A percentile compares a stretch with the other conserved stretches of the same genome.
phyloP scores from a whole-genome alignment of 2,113 vertebrate genomes.

The Odocoileus hemionus region DNA sequence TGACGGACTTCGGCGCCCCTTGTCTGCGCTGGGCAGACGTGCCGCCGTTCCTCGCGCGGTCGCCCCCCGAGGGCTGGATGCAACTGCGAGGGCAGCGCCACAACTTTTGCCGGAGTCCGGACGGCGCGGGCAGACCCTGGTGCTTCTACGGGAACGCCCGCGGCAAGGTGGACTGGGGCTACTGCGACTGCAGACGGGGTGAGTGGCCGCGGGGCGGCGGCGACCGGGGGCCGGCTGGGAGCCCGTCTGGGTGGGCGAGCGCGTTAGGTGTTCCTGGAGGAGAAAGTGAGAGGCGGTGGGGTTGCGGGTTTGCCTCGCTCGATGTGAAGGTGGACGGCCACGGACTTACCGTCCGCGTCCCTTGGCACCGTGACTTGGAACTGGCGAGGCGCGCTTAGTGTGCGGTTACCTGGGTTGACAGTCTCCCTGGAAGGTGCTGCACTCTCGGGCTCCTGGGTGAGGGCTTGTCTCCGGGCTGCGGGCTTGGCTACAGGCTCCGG shows the following conservation, averaged over 20 bases:
- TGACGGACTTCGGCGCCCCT: constrained; percentile 84
- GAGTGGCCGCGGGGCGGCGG: constrained; percentile 53
- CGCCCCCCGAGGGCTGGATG: constrained; percentile 53
- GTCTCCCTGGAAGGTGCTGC: not conserved
- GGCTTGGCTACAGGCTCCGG: not conserved
- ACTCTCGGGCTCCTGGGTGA: not conserved
- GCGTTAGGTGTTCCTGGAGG: not conserved
- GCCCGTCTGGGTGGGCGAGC: not conserved
- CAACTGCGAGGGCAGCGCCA: constrained; percentile 75
- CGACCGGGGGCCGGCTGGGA: accelerated
- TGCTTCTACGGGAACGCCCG: constrained; percentile 83
- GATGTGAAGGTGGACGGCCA: not conserved
- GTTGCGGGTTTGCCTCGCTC: not conserved
- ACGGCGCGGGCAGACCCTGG: constrained; percentile 86
- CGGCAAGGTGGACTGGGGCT: constrained; percentile 87
- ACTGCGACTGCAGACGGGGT: constrained; percentile 90
- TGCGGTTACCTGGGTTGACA: not conserved
- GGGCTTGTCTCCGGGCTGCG: not conserved
- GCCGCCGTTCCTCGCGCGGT: constrained; percentile 75
- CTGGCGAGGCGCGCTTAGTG: not conserved
- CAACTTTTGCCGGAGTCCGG: constrained; percentile 85
- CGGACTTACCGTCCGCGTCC: accelerated
- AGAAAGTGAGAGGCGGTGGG: not conserved
- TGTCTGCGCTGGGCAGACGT: constrained; percentile 87
- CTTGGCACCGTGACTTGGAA: accelerated